These are phyloP conservation scores for Orgyia antiqua DNA, from an alignment of 2,888 invertebrate species.

Conservation along the genomic window DNA sequence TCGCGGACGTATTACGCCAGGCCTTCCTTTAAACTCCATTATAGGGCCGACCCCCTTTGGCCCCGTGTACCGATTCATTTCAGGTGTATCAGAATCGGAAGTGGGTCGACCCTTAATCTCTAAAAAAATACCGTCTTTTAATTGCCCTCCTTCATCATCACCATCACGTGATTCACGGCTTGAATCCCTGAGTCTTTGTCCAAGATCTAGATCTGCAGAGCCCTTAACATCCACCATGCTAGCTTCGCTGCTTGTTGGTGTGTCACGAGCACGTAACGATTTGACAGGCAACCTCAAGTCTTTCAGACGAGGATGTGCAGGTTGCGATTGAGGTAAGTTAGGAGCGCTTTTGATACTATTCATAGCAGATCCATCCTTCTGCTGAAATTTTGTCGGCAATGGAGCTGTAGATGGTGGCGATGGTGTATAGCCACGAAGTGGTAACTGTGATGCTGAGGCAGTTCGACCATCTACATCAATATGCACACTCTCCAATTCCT, in stretches of 20 bases:
- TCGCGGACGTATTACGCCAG: slow-evolving; percentile 70
- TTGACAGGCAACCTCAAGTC: slow-evolving; percentile 86
- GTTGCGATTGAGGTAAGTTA: slow-evolving; percentile 83
- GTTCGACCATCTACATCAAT: slow-evolving; percentile 77
- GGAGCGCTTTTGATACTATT: slow-evolving; percentile 90
- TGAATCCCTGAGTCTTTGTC: slow-evolving; percentile 70
- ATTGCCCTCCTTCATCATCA: slow-evolving; percentile 84
- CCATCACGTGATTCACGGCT: slow-evolving; percentile 79
- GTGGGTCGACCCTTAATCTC: slow-evolving; percentile 85
- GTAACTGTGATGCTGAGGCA: slow-evolving; percentile 79
- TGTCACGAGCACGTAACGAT: slow-evolving; percentile 80
- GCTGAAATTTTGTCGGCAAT: slow-evolving; percentile 87
- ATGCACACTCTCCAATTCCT: slow-evolving; percentile 81
- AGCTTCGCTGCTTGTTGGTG: slow-evolving; percentile 80
- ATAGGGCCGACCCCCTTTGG: slow-evolving; percentile 78
- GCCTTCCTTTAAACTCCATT: slow-evolving; percentile 81
- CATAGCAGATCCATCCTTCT: slow-evolving; percentile 83
- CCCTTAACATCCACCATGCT: slow-evolving; percentile 82
- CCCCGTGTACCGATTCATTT: slow-evolving; percentile 75
- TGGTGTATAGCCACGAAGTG: slow-evolving; percentile 85
- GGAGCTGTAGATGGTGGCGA: slow-evolving; percentile 92
- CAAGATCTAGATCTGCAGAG: slow-evolving; percentile 66
- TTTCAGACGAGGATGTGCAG: slow-evolving; percentile 83
- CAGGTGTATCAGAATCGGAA: slow-evolving; percentile 75
- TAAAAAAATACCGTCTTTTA: slow-evolving; percentile 83